phyloP scores from a whole-genome alignment of 2,113 vertebrate species.

The Halcyon senegalensis region DNA sequence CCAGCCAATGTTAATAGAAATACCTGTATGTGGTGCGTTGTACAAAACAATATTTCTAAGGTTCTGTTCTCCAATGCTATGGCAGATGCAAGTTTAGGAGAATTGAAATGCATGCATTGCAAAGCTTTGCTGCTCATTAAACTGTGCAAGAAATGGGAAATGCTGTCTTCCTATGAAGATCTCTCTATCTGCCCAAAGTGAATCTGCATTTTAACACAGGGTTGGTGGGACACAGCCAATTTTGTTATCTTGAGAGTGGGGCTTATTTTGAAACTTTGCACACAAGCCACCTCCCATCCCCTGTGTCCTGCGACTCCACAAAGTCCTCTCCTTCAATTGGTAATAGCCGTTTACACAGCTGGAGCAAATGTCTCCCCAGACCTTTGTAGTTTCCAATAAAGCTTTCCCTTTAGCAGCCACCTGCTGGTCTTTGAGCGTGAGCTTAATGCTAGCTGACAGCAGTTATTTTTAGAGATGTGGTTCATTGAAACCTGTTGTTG shows the following conservation, averaged over 20 bases:
- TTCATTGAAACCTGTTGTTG: constrained; percentile 67
- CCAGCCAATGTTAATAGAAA: background rate
- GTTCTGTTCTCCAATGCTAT: background rate
- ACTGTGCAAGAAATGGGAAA: background rate
- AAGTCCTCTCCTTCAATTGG: background rate
- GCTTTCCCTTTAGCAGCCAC: constrained; percentile 57
- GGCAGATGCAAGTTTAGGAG: background rate
- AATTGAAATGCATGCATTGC: background rate
- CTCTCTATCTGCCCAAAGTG: background rate
- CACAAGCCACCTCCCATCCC: background rate
- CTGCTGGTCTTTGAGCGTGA: constrained; percentile 51
- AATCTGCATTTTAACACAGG: background rate
- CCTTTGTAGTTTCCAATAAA: constrained; percentile 49
- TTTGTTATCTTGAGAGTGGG: background rate
- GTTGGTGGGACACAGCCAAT: background rate
- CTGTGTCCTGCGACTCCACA: background rate
- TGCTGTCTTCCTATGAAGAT: background rate
- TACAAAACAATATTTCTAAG: background rate
- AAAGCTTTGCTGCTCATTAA: background rate
- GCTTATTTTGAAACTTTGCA: background rate
- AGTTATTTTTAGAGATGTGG: constrained; percentile 64
- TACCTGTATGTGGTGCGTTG: background rate
- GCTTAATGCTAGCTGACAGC: constrained; percentile 62
- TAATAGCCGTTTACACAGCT: constrained; percentile 21
- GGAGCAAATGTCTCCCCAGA: constrained; percentile 40